phyloP scores from a whole-genome alignment of 2,888 invertebrate species.

The Dromius quadrimaculatus region DNA sequence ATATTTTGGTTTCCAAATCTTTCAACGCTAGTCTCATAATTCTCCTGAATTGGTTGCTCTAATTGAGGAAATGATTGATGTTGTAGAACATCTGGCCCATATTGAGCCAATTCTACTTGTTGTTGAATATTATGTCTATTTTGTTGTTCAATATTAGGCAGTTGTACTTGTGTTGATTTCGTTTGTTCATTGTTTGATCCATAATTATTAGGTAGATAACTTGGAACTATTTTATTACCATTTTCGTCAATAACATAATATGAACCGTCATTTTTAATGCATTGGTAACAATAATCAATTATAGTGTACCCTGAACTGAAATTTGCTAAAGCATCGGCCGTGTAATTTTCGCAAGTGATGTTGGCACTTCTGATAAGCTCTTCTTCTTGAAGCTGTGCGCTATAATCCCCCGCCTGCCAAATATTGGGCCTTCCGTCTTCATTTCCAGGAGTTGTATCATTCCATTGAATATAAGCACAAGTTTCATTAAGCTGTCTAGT shows the following conservation, averaged over 20 bases:
- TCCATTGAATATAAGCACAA: constrained; percentile 33
- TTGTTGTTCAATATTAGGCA: neutral
- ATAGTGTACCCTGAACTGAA: constrained; percentile 22
- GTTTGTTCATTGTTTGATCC: neutral
- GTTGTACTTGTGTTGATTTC: too few relatives aligned
- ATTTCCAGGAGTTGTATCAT: constrained; percentile 32
- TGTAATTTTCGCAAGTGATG: constrained; percentile 43
- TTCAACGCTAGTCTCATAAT: neutral
- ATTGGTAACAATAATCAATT: constrained; percentile 38
- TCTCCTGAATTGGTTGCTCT: neutral
- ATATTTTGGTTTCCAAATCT: too few relatives aligned
- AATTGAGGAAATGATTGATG: neutral
- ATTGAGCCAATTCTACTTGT: neutral
- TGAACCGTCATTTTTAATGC: constrained; percentile 12
- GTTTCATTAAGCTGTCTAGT: constrained; percentile 39
- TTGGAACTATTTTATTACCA: neutral
- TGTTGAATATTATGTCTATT: neutral
- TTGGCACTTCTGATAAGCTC: constrained; percentile 39
- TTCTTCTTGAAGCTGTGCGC: constrained; percentile 33
- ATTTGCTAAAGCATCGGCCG: constrained; percentile 23
- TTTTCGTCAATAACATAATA: constrained; percentile 1
- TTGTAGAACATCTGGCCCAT: neutral
- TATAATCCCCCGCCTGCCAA: constrained; percentile 44
- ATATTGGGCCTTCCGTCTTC: constrained; percentile 39
- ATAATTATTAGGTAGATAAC: constrained; percentile 2